Evolutionary conservation across 1,140 invertebrate species (phyloP), one percentile per base, ranked within the genome.

Genomic region (Nasonia longicornis): DNA sequence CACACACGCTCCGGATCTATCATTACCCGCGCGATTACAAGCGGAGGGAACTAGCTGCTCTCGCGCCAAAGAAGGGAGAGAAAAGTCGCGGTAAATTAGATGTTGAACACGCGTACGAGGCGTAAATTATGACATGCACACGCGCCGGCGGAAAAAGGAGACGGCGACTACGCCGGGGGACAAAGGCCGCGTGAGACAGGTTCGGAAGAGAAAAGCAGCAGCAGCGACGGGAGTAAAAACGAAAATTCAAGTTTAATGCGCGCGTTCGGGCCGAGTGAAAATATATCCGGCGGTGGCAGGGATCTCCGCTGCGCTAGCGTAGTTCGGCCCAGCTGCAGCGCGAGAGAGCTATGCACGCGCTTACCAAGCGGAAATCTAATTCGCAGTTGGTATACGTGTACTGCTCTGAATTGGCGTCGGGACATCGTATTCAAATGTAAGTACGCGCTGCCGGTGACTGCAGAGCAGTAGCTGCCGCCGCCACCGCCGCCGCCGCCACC

Each of bases 361-460:
- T 58, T 66, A 69, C 63, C 31, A 66, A 45, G 86, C 82, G 77
- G 81, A 86, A 84, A 87, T 86, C 85, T 87, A 87, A 86, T 87
- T 87, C 86, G 84, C 84, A 83, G 80, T 85, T 79, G 78, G 83
- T 87, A 81, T 85, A 85, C 83, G 83, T 84, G 85, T 84, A 84
- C 80, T 75, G 81, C 82, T 85, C 86, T 86, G 86, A 86, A 86
- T 88, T 87, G 86, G 88, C 88, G 87, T 87, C 85, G 84, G 89
- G 87, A 90, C 88, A 90, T 87, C 88, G 87, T 89, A 90, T 91
- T 90, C 87, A 90, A 90, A 91, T 90, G 89, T 91, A 90, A 90
- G 89, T 88, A 89, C 87, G 87, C 85, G 86, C 89, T 90, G 89
- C 84, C 85, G 84, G 84, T 90, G 89, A 90, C 89, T 86, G 86